phyloP scores from a whole-genome alignment of 2,888 invertebrate species.

The Oxytorus armatus region DNA sequence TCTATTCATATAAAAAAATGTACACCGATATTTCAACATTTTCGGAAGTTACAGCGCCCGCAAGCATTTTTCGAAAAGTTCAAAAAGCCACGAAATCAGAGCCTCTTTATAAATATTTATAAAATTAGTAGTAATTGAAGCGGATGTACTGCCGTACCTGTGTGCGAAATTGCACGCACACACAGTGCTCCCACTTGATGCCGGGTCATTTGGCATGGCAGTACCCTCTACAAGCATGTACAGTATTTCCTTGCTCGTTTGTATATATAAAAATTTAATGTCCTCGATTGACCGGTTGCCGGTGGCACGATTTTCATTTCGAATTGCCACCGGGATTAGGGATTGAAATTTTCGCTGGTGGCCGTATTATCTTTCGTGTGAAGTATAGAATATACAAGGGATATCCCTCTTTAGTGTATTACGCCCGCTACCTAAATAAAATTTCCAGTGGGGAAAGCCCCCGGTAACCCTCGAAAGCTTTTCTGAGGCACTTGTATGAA shows the following conservation, averaged over 20 bases:
- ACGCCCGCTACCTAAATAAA: slow-evolving; percentile 10
- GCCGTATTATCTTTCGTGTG: slow-evolving; percentile 66
- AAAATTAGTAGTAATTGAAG: too few species aligned
- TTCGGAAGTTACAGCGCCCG: too few species aligned
- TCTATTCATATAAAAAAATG: too few species aligned
- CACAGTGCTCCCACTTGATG: too few species aligned
- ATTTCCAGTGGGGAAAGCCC: slow-evolving; percentile 50
- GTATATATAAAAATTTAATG: slow-evolving; percentile 1
- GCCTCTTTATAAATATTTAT: too few species aligned
- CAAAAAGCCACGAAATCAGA: too few species aligned
- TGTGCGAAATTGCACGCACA: too few species aligned
- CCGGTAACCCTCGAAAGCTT: slow-evolving; percentile 28
- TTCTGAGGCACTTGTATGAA: slow-evolving; percentile 31
- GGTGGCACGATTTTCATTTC: slow-evolving; percentile 66
- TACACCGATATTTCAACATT: too few species aligned
- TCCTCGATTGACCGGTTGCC: slow-evolving; percentile 62
- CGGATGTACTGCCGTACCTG: too few species aligned
- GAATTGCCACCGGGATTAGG: slow-evolving; percentile 41
- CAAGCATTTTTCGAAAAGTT: too few species aligned
- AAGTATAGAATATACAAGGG: slow-evolving; percentile 32
- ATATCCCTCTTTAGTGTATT: slow-evolving; percentile 58
- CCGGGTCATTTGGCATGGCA: slow-evolving; percentile 8
- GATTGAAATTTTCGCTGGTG: slow-evolving; percentile 69
- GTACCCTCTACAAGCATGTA: background rate
- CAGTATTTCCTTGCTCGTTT: background rate